Conservation (phyloP, 35 echinoderm and acorn worm genomes). For the Apostichopus parvimensis region DNA sequence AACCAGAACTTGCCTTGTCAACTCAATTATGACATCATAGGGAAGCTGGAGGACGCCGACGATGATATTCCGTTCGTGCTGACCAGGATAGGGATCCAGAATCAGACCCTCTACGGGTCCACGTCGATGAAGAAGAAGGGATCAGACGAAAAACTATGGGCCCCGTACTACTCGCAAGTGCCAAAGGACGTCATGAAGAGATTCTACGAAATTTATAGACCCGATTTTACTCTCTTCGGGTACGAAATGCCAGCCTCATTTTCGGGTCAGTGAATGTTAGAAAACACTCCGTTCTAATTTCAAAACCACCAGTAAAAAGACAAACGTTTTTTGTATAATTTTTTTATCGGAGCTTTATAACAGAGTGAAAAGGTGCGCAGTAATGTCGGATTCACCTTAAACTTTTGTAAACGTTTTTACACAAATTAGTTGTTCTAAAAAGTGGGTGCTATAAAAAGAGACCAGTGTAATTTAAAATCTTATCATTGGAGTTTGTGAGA, state of each 20-base stretch:
- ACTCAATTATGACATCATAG: constrained; percentile 81
- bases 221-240: constrained; percentile 85
- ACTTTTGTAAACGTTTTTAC: too few species aligned
- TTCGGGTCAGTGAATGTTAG: neutral
- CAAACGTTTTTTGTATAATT: neutral
- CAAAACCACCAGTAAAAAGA: too few species aligned
- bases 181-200: constrained; percentile 53
- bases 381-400: too few species aligned
- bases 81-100: constrained; percentile 62
- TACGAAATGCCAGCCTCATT: constrained; percentile 77
- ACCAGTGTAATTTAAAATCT: too few species aligned
- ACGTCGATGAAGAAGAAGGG: constrained; percentile 47
- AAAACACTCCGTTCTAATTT: neutral
- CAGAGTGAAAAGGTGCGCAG: too few species aligned
- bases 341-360: too few species aligned
- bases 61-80: constrained; percentile 81
- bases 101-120: constrained; percentile 50
- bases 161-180: constrained; percentile 72
- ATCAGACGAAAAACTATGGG: constrained; percentile 37
- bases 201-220: constrained; percentile 80
- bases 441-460: too few species aligned
- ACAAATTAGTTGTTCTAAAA: too few species aligned
- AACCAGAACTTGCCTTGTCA: constrained; percentile 78
- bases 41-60: constrained; percentile 75
- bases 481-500: too few species aligned